Conservation (phyloP, 2,113 vertebrate genomes). For the Polypterus bichir region DNA sequence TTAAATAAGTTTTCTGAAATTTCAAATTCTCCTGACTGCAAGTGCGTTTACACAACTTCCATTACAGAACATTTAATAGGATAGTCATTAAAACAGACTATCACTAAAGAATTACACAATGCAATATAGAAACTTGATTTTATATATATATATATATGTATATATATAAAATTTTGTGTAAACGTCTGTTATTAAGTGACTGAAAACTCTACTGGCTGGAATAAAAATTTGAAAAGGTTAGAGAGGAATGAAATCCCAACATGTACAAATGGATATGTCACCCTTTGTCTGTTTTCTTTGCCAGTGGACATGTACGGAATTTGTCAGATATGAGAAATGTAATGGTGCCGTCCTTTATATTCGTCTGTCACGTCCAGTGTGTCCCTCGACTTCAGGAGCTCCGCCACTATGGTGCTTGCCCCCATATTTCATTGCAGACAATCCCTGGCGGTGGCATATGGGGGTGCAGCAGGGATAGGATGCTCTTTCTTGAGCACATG, state of each 20-base stretch:
- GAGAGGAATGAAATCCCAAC: background rate
- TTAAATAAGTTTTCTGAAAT: slow-evolving; percentile 71
- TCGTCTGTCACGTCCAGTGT: slow-evolving; percentile 14
- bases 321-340: slow-evolving; percentile 42
- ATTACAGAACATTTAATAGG: slow-evolving; percentile 58
- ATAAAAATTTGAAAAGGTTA: background rate
- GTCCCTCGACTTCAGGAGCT: background rate
- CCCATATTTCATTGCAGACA: too few species aligned
- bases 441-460: background rate
- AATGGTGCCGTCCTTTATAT: slow-evolving; percentile 26
- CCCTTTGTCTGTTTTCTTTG: slow-evolving; percentile 21
- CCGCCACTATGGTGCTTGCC: background rate
- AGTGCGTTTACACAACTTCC: slow-evolving; percentile 75
- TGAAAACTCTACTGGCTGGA: background rate
- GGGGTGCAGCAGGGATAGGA: background rate
- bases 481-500: background rate
- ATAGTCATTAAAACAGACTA: slow-evolving; percentile 51
- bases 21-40: slow-evolving; percentile 81
- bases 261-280: slow-evolving; percentile 12
- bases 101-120: slow-evolving; percentile 32
- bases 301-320: slow-evolving; percentile 28
- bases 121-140: slow-evolving; percentile 39
- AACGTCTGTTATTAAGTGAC: slow-evolving; percentile 25
- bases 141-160: too few species aligned
- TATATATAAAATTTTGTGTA: slow-evolving; percentile 50